phyloP scores from a whole-genome alignment of 1,140 invertebrate species.

The Portunus trituberculatus region DNA sequence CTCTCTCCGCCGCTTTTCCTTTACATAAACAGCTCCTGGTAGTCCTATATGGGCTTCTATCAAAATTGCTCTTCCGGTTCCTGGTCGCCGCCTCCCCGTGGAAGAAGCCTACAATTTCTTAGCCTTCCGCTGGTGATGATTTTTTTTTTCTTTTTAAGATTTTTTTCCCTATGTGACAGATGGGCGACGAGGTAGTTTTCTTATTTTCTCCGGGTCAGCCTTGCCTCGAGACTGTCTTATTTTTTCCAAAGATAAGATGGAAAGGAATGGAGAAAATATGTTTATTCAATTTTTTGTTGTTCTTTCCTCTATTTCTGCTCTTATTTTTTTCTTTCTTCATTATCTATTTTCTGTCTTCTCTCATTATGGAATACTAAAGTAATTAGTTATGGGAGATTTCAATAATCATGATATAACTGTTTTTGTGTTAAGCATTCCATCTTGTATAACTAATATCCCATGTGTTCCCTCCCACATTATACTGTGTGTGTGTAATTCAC shows the following conservation, averaged over 20 bases:
- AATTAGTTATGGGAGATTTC: too few relatives aligned
- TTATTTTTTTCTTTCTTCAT: not conserved
- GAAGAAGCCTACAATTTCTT: not conserved
- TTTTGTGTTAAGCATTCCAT: too few relatives aligned
- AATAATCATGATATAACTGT: too few relatives aligned
- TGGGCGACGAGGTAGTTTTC: not conserved
- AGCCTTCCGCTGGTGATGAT: not conserved
- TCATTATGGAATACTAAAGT: too few relatives aligned
- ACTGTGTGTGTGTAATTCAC: too few relatives aligned
- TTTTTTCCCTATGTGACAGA: not conserved
- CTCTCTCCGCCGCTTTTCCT: not conserved
- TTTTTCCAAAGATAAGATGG: not conserved
- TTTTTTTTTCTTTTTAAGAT: not conserved
- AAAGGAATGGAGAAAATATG: not conserved
- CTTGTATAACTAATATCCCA: too few relatives aligned
- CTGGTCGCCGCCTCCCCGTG: not conserved
- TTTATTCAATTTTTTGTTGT: not conserved
- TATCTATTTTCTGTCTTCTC: too few relatives aligned
- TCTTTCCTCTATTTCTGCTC: not conserved
- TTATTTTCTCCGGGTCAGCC: not conserved
- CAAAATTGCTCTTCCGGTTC: not conserved
- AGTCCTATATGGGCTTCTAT: too few relatives aligned
- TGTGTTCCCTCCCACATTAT: too few relatives aligned
- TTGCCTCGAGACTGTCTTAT: not conserved
- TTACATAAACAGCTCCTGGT: not conserved